A percentile compares a stretch with the other conserved stretches of the same genome.
Conservation (phyloP, 2,888 invertebrate species). For the Ennomos erosarius region DNA sequence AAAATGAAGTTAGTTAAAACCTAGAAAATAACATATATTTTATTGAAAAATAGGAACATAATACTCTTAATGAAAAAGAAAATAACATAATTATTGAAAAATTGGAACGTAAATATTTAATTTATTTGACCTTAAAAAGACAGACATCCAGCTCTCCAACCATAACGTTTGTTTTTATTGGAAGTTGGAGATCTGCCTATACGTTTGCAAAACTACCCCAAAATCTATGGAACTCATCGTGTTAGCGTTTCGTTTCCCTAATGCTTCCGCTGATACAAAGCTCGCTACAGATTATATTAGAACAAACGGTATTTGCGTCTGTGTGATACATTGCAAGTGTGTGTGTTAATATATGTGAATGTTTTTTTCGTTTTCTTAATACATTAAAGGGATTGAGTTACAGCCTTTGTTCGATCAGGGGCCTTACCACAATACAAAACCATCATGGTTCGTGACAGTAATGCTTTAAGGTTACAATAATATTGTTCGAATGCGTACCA, state of each 20-base stretch:
- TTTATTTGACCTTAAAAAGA: no score
- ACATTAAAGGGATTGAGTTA: conserved; percentile 10
- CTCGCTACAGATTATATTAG: conserved; percentile 19
- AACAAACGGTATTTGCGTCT: conserved; percentile 18
- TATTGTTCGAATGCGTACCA: no score
- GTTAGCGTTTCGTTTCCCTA: conserved; percentile 20
- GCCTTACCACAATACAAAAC: no score
- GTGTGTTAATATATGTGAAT: conserved; percentile 8
- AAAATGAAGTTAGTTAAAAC: no score
- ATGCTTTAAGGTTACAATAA: no score
- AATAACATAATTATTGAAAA: no score
- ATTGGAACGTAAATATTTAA: no score
- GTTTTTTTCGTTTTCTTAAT: conserved; percentile 15
- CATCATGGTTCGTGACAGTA: no score
- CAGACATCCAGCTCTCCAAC: conserved; percentile 4
- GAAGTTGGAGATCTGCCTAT: conserved; percentile 54
- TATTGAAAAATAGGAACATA: no score
- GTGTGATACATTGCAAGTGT: not conserved
- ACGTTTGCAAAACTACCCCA: conserved; percentile 35
- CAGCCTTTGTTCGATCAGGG: no score
- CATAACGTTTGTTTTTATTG: conserved; percentile 37
- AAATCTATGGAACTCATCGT: conserved; percentile 17
- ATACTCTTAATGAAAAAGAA: no score
- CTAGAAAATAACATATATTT: no score
- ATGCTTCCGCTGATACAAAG: conserved; percentile 28